Evolutionary conservation across 2,888 invertebrate genomes (phyloP).

Genomic region (Drosophila yooni): DNA sequence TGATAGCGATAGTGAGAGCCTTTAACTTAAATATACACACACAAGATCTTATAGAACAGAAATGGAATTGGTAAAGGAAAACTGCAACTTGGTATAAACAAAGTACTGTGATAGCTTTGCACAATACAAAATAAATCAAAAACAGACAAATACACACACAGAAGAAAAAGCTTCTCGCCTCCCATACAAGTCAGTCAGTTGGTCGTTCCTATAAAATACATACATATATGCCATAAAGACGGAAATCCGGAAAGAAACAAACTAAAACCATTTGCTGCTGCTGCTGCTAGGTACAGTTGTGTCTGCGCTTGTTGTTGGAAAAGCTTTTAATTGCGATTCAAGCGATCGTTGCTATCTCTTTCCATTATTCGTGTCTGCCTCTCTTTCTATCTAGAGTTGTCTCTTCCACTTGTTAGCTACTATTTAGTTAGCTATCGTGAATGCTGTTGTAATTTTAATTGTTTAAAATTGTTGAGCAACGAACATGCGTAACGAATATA

Average conservation of each 20-base stretch:
- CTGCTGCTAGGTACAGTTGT: conserved; percentile 58
- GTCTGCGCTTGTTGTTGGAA: conserved; percentile 46
- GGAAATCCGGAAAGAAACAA: not conserved
- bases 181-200: conserved; percentile 32
- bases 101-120: conserved; percentile 84
- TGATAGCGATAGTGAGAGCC: conserved; percentile 20
- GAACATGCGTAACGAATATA: conserved; percentile 72
- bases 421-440: conserved; percentile 68
- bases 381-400: conserved; percentile 21
- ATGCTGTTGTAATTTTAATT: conserved; percentile 73
- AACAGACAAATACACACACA: not conserved
- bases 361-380: conserved; percentile 24
- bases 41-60: conserved; percentile 33
- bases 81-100: conserved; percentile 62
- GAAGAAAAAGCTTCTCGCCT: conserved; percentile 20
- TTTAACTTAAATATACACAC: conserved; percentile 18
- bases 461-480: conserved; percentile 71
- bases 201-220: conserved; percentile 40
- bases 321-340: conserved; percentile 21
- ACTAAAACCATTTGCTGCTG: conserved; percentile 10
- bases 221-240: conserved; percentile 29
- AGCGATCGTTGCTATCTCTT: conserved; percentile 27
- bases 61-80: conserved; percentile 36
- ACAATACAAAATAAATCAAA: conserved; percentile 32
- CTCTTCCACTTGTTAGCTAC: conserved; percentile 44